Evolutionary conservation across 2,113 vertebrate genomes (phyloP).

Genomic region (Erinaceus europaeus): DNA sequence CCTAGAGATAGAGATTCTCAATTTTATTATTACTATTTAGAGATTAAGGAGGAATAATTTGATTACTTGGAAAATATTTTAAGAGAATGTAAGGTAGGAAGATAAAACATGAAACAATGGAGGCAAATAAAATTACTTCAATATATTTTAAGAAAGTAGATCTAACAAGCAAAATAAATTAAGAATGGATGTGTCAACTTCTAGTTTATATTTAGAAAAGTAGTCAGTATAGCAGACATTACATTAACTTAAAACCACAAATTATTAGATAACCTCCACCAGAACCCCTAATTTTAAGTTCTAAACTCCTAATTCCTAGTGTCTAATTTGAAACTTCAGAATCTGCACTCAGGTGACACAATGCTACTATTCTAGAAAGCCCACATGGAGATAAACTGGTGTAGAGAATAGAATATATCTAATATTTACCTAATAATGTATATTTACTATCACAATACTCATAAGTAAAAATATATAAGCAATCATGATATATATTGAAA

Average conservation of each 20-base stretch:
- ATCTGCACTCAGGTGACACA: background rate
- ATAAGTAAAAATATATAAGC: background rate
- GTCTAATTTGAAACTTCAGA: background rate
- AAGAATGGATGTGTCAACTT: background rate
- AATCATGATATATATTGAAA: background rate
- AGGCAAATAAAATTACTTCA: background rate
- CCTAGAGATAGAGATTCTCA: background rate
- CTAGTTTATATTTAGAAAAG: rapidly evolving
- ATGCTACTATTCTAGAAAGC: background rate
- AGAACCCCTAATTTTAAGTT: too few species aligned
- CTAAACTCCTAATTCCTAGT: background rate
- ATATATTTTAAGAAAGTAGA: background rate
- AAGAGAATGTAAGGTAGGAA: background rate
- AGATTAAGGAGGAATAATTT: constrained; percentile 18
- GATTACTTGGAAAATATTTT: constrained; percentile 33
- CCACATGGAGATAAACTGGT: rapidly evolving
- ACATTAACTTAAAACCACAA: too few species aligned
- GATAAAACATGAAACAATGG: background rate
- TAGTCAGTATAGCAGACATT: background rate
- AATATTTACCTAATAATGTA: background rate
- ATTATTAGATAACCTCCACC: too few species aligned
- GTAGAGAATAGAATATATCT: background rate
- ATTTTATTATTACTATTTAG: background rate
- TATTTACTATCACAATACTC: background rate
- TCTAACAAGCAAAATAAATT: background rate